These are phyloP conservation scores for Potamarius usumacintae DNA, from an alignment of 2,113 vertebrate species.

Conservation along the genomic window DNA sequence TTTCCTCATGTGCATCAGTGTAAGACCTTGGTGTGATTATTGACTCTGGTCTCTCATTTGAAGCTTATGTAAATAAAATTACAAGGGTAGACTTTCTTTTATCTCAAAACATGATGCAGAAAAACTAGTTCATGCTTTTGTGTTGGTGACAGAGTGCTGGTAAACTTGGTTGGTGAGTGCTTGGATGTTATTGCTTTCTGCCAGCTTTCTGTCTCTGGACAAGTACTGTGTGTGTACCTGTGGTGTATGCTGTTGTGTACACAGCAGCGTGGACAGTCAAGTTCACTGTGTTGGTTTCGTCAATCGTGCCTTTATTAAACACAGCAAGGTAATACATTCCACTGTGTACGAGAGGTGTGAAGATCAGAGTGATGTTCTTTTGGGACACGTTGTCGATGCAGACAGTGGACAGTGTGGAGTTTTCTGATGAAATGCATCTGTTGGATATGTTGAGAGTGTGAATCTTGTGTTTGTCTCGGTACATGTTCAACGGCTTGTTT, in stretches of 20 bases:
- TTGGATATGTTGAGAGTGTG: background rate
- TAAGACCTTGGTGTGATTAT: background rate
- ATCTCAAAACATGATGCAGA: background rate
- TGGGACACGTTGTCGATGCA: background rate
- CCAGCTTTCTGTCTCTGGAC: too few species aligned
- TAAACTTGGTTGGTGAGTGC: too few species aligned
- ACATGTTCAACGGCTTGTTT: background rate
- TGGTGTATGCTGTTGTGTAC: background rate
- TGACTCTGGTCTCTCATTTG: too few species aligned
- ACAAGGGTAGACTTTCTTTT: background rate
- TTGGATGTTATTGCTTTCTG: background rate
- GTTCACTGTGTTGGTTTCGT: conserved; percentile 27
- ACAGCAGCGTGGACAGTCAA: conserved; percentile 5
- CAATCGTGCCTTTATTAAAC: rapidly evolving
- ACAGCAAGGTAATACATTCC: conserved; percentile 39
- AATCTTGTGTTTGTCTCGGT: background rate
- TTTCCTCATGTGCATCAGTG: background rate
- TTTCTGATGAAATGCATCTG: background rate
- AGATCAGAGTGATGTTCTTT: background rate
- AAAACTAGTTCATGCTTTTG: background rate
- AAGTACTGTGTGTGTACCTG: conserved; percentile 35
- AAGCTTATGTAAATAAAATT: background rate
- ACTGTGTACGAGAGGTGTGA: conserved; percentile 27
- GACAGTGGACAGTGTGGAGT: background rate
- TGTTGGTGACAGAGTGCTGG: background rate